phyloP scores from a whole-genome alignment of 2,113 vertebrate genomes.

The Danio rerio region GRCz12tu NC_133179.1:17314501-17315000 shows the following conservation, averaged over 20 bases:
- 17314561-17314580: constrained; percentile 1
- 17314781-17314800: neutral
- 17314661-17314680: constrained; percentile 59
- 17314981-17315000: neutral
- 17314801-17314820: neutral
- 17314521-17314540: neutral
- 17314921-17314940: neutral
- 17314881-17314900: neutral
- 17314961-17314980: neutral
- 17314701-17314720: constrained; percentile 56
- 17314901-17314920: constrained; percentile 25
- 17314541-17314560: neutral
- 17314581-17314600: constrained; percentile 17
- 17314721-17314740: constrained; percentile 60
- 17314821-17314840: neutral
- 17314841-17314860: neutral
- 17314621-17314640: constrained; percentile 64
- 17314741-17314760: neutral
- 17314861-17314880: neutral
- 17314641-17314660: constrained; percentile 72
- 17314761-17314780: constrained; percentile 38
- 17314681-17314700: constrained; percentile 59
- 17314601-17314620: constrained; percentile 46
- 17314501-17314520: neutral
- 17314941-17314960: neutral